phyloP scores from a whole-genome alignment of 2,888 invertebrate species.

The Kryphioiulus occultus region DNA sequence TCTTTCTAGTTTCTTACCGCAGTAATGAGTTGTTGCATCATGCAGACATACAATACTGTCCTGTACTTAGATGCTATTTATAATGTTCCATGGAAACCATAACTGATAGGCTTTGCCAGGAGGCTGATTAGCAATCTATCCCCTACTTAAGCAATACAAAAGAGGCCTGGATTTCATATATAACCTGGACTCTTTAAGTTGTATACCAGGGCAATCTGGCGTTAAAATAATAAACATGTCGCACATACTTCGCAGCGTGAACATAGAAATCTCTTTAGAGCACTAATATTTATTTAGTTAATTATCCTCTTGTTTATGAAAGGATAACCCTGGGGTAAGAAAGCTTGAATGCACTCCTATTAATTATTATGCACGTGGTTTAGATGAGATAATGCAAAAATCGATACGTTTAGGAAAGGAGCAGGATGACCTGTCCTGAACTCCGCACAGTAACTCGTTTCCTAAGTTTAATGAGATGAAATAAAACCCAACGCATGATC shows the following conservation, averaged over 20 bases:
- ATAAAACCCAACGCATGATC: constrained; percentile 13
- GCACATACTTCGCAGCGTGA: background rate
- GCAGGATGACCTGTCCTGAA: constrained; percentile 33
- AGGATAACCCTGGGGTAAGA: constrained; percentile 36
- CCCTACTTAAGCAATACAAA: background rate
- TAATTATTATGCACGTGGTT: constrained; percentile 30
- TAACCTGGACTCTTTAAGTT: background rate
- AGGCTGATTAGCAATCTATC: background rate
- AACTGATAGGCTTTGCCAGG: background rate
- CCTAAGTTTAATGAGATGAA: constrained; percentile 1
- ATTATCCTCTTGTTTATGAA: constrained; percentile 39
- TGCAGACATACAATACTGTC: background rate
- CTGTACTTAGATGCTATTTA: background rate
- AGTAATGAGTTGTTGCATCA: background rate
- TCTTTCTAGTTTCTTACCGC: background rate
- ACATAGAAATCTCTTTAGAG: constrained; percentile 37
- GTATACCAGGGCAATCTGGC: background rate
- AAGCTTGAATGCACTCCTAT: constrained; percentile 13
- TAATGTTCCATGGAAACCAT: background rate
- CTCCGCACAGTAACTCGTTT: background rate
- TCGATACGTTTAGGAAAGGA: background rate
- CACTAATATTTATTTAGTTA: constrained; percentile 34
- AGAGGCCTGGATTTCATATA: background rate
- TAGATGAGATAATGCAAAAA: constrained; percentile 33
- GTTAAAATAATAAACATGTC: constrained; percentile 26